Conservation (phyloP, 2,888 invertebrate genomes). For the Drosophila mayaguana region DNA sequence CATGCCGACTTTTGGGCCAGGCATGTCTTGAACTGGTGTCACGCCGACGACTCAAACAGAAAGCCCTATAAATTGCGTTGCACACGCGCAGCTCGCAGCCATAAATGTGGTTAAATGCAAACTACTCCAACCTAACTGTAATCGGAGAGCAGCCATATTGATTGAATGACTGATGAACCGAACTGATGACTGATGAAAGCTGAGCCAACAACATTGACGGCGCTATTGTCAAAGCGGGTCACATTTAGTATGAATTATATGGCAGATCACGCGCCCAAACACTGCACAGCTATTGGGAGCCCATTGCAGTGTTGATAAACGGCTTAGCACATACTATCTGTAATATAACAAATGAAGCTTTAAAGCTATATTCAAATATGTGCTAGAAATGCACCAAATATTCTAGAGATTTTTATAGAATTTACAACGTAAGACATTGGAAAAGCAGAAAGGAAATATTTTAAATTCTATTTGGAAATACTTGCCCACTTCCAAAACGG, state of each 20-base stretch:
- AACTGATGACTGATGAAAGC: slow-evolving; percentile 23
- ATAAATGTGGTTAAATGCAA: slow-evolving; percentile 50
- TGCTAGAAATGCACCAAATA: not conserved
- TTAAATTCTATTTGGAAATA: too few relatives aligned
- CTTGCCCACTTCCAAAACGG: too few relatives aligned
- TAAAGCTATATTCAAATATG: not conserved
- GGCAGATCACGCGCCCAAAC: slow-evolving; percentile 5
- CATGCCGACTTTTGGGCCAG: slow-evolving; percentile 9
- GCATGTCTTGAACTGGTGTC: slow-evolving; percentile 20
- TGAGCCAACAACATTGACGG: slow-evolving; percentile 1
- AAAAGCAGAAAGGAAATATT: too few relatives aligned
- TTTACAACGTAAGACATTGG: not conserved
- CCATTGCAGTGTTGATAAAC: slow-evolving; percentile 6
- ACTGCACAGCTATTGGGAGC: slow-evolving; percentile 14
- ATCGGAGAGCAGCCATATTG: slow-evolving; percentile 59
- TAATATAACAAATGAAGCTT: not conserved
- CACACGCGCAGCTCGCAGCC: slow-evolving; percentile 29
- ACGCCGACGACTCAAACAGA: slow-evolving; percentile 26
- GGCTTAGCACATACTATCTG: not conserved
- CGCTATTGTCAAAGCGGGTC: not conserved
- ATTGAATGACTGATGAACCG: slow-evolving; percentile 48
- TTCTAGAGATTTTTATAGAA: not conserved
- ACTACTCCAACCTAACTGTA: slow-evolving; percentile 57
- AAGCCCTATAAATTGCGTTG: slow-evolving; percentile 39
- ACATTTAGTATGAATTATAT: not conserved